Evolutionary conservation across 2,888 invertebrate genomes (phyloP).

Genomic region (Salpingus planirostris): DNA sequence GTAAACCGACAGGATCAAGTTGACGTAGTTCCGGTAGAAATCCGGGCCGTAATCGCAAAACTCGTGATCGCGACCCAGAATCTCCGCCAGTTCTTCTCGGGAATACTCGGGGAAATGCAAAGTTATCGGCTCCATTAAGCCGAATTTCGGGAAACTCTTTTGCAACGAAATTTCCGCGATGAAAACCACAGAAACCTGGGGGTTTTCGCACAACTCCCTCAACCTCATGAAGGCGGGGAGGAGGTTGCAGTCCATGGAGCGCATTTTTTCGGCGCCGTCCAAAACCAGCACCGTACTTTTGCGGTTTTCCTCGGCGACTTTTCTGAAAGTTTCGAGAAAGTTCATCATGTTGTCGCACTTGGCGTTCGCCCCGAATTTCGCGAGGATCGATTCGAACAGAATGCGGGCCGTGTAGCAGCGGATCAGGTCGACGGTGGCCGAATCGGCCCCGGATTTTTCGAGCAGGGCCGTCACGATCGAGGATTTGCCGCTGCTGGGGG

Average conservation of each 20-base stretch:
- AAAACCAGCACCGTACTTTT: slow-evolving; percentile 61
- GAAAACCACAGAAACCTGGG: slow-evolving; percentile 68
- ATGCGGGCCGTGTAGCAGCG: slow-evolving; percentile 73
- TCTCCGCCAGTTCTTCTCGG: slow-evolving; percentile 54
- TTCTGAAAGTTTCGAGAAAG: slow-evolving; percentile 43
- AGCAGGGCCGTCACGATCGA: slow-evolving; percentile 56
- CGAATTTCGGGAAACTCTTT: slow-evolving; percentile 64
- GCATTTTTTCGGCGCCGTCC: slow-evolving; percentile 72
- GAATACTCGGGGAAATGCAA: slow-evolving; percentile 75
- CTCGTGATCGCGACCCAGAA: slow-evolving; percentile 39
- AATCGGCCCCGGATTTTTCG: slow-evolving; percentile 47
- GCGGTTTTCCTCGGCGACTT: slow-evolving; percentile 19
- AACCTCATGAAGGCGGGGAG: slow-evolving; percentile 64
- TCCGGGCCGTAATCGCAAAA: slow-evolving; percentile 39
- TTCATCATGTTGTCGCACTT: slow-evolving; percentile 64
- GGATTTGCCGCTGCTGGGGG: slow-evolving; percentile 78
- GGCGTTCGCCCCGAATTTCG: slow-evolving; percentile 43
- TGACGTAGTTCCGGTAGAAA: slow-evolving; percentile 72
- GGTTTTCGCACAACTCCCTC: slow-evolving; percentile 60
- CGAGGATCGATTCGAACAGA: slow-evolving; percentile 66
- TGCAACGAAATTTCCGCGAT: slow-evolving; percentile 73
- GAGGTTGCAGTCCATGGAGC: slow-evolving; percentile 64
- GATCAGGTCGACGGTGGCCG: slow-evolving; percentile 65
- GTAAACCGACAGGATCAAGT: slow-evolving; percentile 75
- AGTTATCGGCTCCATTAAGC: slow-evolving; percentile 60